Evolutionary conservation across 2,888 invertebrate species (phyloP), one percentile per base, ranked within the genome.

Genomic region (Drosophila eohydei): DNA sequence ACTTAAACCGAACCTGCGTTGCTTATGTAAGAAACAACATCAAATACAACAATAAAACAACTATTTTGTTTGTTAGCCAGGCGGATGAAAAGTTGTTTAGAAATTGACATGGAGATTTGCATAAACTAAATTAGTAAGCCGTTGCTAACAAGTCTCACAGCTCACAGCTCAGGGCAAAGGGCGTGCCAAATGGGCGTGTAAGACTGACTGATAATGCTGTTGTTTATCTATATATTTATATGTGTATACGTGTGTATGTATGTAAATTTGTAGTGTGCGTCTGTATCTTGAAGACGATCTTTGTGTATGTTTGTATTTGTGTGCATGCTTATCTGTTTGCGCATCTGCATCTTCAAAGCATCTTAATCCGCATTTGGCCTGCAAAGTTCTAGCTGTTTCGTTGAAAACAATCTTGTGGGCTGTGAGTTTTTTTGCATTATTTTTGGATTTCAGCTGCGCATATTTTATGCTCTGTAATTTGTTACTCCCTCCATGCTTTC

Each of bases 101-200:
- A 83, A 86, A 83, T 70, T 78, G 83, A 76, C 78, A 72, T 30
- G 55, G 21, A 34, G 52, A 88, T 88, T 83, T 88, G 71, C 85
- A 88, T 82, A 81, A 74, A 72, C 70, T 40, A 57, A 78, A 79
- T 88, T 82, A 82, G 76, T 83, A 56, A 71, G 71, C 60, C n/a
- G 54, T 46, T 60, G 85, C 76, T 84, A 87, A 88, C 85, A 71
- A 84, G 74, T 55, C 52, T 34, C 52, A 9, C 38, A 52, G 46
- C 44, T 16, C 44, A 44, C 28, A 3, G 54, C 40, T 36, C n/a
- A 54, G 70, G 60, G 63, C 69, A 40, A 14, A 14, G 41, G 74
- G 60, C 58, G 67, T 66, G 57, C 0, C 60, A 34, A 16, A 16
- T 32, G 40, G 54, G 50, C 50, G 44, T 55, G 48, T 9, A 0